Evolutionary conservation across 2,888 invertebrate species (phyloP).

Genomic region (Drosophila falleni): DNA sequence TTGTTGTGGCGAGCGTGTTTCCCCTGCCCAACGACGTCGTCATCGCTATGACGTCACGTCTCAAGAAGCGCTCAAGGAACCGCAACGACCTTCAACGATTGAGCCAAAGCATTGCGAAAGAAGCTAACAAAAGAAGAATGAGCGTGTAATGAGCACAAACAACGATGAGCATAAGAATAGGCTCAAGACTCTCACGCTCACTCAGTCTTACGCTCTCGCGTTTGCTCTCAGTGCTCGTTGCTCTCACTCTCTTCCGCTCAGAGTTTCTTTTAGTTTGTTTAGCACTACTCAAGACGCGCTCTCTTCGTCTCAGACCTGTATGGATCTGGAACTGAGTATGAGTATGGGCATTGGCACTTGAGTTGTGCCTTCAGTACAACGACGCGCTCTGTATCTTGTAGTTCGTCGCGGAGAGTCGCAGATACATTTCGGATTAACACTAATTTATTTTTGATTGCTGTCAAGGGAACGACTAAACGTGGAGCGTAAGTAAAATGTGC

Average conservation of each 20-base stretch:
- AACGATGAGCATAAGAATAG: slow-evolving; percentile 39
- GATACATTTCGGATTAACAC: slow-evolving; percentile 57
- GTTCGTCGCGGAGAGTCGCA: slow-evolving; percentile 57
- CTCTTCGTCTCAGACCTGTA: slow-evolving; percentile 53
- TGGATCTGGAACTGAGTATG: slow-evolving; percentile 35
- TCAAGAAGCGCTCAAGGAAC: slow-evolving; percentile 74
- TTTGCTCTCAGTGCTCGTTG: slow-evolving; percentile 7
- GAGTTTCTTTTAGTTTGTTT: slow-evolving; percentile 35
- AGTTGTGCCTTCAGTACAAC: slow-evolving; percentile 63
- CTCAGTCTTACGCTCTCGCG: slow-evolving; percentile 8
- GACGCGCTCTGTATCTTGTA: slow-evolving; percentile 71
- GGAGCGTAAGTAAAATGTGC: slow-evolving; percentile 66
- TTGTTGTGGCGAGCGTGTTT: slow-evolving; percentile 62
- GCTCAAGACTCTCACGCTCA: slow-evolving; percentile 11
- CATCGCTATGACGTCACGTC: slow-evolving; percentile 66
- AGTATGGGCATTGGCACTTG: slow-evolving; percentile 25
- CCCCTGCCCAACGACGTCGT: slow-evolving; percentile 63
- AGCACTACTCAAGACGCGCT: slow-evolving; percentile 31
- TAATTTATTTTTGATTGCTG: slow-evolving; percentile 76
- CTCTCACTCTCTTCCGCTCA: slow-evolving; percentile 18
- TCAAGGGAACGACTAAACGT: slow-evolving; percentile 39
- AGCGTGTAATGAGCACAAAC: slow-evolving; percentile 35
- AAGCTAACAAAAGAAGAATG: slow-evolving; percentile 44
- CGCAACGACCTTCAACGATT: slow-evolving; percentile 75
- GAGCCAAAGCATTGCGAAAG: slow-evolving; percentile 32